Percentiles rank a stretch among this genome's conserved stretches.
These are phyloP conservation scores for Suillia variegata DNA, from an alignment of 2,888 invertebrate species.

Conservation along the genomic window DNA sequence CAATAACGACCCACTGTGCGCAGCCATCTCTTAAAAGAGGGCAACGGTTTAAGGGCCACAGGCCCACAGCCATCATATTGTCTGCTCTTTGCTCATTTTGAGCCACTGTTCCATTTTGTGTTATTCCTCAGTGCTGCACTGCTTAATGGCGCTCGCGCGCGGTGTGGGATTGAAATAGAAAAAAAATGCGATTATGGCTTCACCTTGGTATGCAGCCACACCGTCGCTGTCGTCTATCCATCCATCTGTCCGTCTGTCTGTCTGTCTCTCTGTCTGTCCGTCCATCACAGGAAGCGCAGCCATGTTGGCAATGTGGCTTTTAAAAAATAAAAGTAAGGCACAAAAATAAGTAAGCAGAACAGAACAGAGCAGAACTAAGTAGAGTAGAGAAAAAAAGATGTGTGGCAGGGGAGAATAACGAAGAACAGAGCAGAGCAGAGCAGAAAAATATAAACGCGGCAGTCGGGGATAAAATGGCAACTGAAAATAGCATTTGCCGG, in stretches of 20 bases:
- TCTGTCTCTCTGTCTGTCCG: too few species aligned
- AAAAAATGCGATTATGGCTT: slow-evolving; percentile 14
- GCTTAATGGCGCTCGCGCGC: slow-evolving; percentile 22
- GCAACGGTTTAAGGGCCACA: too few species aligned
- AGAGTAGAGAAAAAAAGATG: background rate
- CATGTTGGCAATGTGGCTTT: slow-evolving; percentile 1
- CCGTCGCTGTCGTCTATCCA: too few species aligned
- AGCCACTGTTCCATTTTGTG: slow-evolving; percentile 23
- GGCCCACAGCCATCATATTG: too few species aligned
- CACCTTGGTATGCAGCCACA: slow-evolving; percentile 10
- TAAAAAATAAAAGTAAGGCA: background rate
- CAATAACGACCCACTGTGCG: too few species aligned
- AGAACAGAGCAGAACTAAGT: background rate
- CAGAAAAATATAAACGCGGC: background rate
- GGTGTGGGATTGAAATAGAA: slow-evolving; percentile 8
- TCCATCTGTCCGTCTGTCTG: too few species aligned
- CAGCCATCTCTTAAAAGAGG: too few species aligned
- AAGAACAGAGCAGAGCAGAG: background rate
- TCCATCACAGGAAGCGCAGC: background rate
- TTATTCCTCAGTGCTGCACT: slow-evolving; percentile 20
- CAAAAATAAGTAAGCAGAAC: background rate
- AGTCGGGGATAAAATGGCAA: background rate
- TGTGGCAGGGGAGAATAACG: background rate
- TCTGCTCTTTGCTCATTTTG: background rate
- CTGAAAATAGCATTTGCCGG: background rate